These are phyloP conservation scores for Elaeidobius kamerunicus DNA, from an alignment of 2,888 invertebrate genomes.

Conservation along the genomic window DNA sequence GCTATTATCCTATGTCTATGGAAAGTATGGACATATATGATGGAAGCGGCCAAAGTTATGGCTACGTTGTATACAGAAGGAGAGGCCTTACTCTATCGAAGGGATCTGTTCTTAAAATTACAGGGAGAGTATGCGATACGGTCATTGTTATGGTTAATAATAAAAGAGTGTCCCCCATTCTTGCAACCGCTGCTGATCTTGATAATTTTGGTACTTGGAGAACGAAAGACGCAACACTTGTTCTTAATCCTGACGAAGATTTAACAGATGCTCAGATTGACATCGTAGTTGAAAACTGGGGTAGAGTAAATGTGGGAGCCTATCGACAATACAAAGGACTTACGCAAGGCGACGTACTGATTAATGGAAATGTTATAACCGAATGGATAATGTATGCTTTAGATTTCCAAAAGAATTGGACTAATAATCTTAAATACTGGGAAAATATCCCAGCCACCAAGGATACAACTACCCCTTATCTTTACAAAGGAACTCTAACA, in stretches of 20 bases:
- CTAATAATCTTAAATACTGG: slow-evolving; percentile 45
- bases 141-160: slow-evolving; percentile 53
- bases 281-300: slow-evolving; percentile 71
- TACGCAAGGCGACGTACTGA: slow-evolving; percentile 48
- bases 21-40: slow-evolving; percentile 47
- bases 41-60: slow-evolving; percentile 57
- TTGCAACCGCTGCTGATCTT: slow-evolving; percentile 42
- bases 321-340: slow-evolving; percentile 46
- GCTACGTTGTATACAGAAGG: slow-evolving; percentile 55
- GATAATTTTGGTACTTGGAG: slow-evolving; percentile 49
- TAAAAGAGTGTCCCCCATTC: slow-evolving; percentile 44
- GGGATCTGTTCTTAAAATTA: slow-evolving; percentile 44
- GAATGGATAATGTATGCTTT: slow-evolving; percentile 51
- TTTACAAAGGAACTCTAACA: slow-evolving; percentile 56
- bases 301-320: slow-evolving; percentile 55
- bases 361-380: slow-evolving; percentile 47
- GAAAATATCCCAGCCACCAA: slow-evolving; percentile 43
- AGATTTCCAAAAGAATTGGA: slow-evolving; percentile 51
- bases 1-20: slow-evolving; percentile 43
- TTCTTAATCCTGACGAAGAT: slow-evolving; percentile 35
- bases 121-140: slow-evolving; percentile 52
- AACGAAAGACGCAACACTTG: slow-evolving; percentile 41
- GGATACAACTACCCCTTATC: slow-evolving; percentile 51
- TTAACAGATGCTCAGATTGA: slow-evolving; percentile 42
- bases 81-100: slow-evolving; percentile 39